Evolutionary conservation across 1,140 invertebrate species (phyloP), one percentile per base, ranked within the genome.

Genomic region (Ptiloglossa arizonensis): DNA sequence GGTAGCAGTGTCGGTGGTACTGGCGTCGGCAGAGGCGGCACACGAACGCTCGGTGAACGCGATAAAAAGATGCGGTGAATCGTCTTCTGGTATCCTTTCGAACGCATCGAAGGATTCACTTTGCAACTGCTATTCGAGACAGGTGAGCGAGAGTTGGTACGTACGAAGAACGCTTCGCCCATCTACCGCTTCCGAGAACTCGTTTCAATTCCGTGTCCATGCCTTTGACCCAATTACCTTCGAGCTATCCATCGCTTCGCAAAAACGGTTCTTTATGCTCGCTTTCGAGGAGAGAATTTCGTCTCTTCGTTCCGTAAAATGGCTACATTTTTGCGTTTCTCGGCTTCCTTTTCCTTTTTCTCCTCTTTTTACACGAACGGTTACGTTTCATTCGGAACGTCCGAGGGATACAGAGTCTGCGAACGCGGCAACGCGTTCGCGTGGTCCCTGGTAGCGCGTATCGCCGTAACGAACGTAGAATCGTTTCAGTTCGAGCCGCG

Each of bases 31-130:
- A 59, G 64, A 70, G 48, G 81, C 70, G 64, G 67, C 77, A 80
- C 70, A 77, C 72, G 67, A 84, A 83, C 81, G 56, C 44, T 79
- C 64, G 38, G 22, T 69, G 59, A 57, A 59, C 82, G 57, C 57
- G 67, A 73, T 80, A 59, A 46, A 77, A 84, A 67, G 60, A 85
- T 85, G 83, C 82, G 78, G 72, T 83, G 67, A 80, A 76, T 50
- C 44, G 44, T 32, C 59, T n/a, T 54, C 24, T 29, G 29, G 59
- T 64, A 35, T n/a, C 54, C 22, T 50, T 46, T 8, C 38, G 29
- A 70, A 24, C 56, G 38, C 60, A 44, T 17, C 77, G 46, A 71
- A 38, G 52, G 71, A 80, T 63, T 46, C 68, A 46, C 44, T 22
- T 41, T n/a, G 46, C 67, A 13, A 78, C 44, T n/a, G n/a, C n/a